Evolutionary conservation across 1,140 invertebrate genomes (phyloP), one percentile per base, ranked within the genome.

Genomic region (Danaus melanippus): DNA sequence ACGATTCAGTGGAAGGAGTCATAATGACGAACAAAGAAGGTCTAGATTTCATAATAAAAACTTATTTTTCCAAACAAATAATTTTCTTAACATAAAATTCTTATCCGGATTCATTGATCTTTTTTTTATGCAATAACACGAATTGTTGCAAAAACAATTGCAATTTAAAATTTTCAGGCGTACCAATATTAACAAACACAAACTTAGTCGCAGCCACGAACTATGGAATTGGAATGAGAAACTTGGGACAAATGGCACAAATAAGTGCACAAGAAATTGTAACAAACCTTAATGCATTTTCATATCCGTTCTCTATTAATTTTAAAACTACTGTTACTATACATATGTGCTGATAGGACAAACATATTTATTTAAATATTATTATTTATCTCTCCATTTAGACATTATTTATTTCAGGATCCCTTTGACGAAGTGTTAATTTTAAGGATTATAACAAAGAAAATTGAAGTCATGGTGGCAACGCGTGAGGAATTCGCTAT

Each of bases 1-100:
- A 83, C 11, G 79, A 85, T 2, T 79, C 77, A 0, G 79, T 85
- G 0, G 79, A 79, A 58, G 71, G 73, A 1, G 76, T 82, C 41
- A 62, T 85, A 8, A 76, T 85, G 74, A 78, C 79, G 7, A 85
- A 85, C 48, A 74, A 71, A 66, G 76, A 83, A 66, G 82, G 82
- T 84, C 60, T 42, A 32, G 0, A 32, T 32, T 32, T 32, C 6
- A 32, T 32, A 32, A 32, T 32, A 1, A 32, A 32, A 32, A 1
- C 21, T 32, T 4, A 32, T 32, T 4, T 5, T 32, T 32, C 7
- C 21, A 3, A 3, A 32, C 6, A 32, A 32, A 32, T 32, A 32
- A 32, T 32, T 32, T 32, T 32, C 6, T 32, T 32, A 3, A 32
- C 6, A 15, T 15, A 15, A 15, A 7, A 32, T 3, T 32, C 21